A percentile compares a stretch with the other conserved stretches of the same genome.
Evolutionary conservation across 2,888 invertebrate genomes (phyloP).

Genomic region (Drosophila villosipedis): DNA sequence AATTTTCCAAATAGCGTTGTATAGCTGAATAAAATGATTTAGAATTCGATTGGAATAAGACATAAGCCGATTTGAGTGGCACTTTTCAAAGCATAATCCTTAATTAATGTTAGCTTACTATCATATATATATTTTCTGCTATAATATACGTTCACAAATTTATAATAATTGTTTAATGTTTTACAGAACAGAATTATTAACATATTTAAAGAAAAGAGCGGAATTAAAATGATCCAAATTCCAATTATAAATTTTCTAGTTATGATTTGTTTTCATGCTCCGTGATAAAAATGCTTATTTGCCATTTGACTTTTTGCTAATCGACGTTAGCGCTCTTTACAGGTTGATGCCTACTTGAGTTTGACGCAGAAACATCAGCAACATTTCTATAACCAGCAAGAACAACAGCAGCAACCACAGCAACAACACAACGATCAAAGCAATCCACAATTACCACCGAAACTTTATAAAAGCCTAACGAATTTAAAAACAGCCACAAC

Average conservation of each 20-base stretch:
- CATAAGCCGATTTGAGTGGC: neutral
- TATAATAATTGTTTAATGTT: neutral
- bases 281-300: neutral
- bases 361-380: slow-evolving; percentile 81
- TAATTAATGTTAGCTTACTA: neutral
- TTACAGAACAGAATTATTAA: neutral
- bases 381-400: slow-evolving; percentile 73
- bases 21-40: neutral
- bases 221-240: neutral
- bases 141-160: neutral
- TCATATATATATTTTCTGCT: neutral
- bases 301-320: slow-evolving; percentile 19
- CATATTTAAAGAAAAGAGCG: neutral
- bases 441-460: slow-evolving; percentile 85
- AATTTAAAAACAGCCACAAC: slow-evolving; percentile 81
- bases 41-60: neutral
- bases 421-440: slow-evolving; percentile 63
- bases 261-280: slow-evolving; percentile 8
- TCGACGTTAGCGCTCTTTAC: slow-evolving; percentile 19
- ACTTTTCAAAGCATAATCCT: neutral
- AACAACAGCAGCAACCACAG: slow-evolving; percentile 55
- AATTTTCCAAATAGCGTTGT: neutral
- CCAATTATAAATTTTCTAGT: neutral
- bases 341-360: slow-evolving; percentile 83
- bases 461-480: slow-evolving; percentile 85